A percentile compares a stretch with the other conserved stretches of the same genome.
Evolutionary conservation across 2,797 vertebrate genomes (phyloP).

Genomic region (Enteromius treurensis): DNA sequence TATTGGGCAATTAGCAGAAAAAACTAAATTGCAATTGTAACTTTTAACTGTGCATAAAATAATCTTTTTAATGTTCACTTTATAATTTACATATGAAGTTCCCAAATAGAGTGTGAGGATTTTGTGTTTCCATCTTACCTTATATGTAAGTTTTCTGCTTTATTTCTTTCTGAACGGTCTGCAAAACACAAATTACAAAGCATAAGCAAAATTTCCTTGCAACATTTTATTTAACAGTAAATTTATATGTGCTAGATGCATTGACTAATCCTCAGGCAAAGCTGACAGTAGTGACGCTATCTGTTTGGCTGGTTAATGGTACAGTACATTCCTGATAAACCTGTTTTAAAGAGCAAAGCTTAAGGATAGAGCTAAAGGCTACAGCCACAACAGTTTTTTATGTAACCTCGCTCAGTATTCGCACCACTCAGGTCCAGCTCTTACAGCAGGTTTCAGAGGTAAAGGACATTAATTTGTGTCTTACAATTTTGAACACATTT

Average conservation of each 20-base stretch:
- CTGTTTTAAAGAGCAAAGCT: constrained; percentile 40
- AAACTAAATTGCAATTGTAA: not conserved
- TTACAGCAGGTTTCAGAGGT: not conserved
- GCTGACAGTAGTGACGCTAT: not conserved
- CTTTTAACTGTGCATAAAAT: not conserved
- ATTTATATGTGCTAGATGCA: not conserved
- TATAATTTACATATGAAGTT: not conserved
- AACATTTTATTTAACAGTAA: not conserved
- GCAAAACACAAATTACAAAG: constrained; percentile 60
- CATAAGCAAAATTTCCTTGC: not conserved
- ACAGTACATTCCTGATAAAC: constrained; percentile 43
- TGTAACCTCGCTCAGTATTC: not conserved
- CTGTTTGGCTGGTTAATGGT: not conserved
- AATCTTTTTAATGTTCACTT: not conserved
- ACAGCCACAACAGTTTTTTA: not conserved
- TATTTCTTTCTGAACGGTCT: constrained; percentile 87
- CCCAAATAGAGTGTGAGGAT: not conserved
- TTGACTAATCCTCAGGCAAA: not conserved
- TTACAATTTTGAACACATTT: not conserved
- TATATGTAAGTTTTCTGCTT: constrained; percentile 81
- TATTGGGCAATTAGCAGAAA: not conserved
- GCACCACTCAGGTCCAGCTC: not conserved
- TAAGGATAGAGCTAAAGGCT: not conserved
- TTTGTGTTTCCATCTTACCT: constrained; percentile 77
- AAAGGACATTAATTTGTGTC: not conserved